Conservation (phyloP, 2,888 invertebrate species). For the Microplitis manilae region DNA sequence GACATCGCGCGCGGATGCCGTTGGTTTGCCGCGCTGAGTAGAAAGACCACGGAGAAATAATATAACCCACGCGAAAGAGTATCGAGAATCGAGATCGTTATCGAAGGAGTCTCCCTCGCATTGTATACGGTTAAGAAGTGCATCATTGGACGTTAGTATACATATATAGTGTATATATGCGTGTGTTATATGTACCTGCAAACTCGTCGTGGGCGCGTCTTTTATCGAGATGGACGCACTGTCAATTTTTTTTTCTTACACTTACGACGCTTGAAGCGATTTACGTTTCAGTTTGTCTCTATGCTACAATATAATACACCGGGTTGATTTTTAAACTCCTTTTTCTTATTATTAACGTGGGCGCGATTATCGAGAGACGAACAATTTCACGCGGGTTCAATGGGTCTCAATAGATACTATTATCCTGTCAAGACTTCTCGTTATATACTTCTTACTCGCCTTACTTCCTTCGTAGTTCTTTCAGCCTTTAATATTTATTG, state of each 20-base stretch:
- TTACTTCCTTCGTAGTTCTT: background rate
- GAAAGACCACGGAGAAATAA: slow-evolving; percentile 8
- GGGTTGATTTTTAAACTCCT: slow-evolving; percentile 1
- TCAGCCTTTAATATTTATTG: slow-evolving; percentile 5
- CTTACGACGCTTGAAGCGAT: slow-evolving; percentile 20
- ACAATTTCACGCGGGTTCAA: slow-evolving; percentile 20
- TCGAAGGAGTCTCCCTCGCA: slow-evolving; percentile 52
- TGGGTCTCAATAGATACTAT: slow-evolving; percentile 19
- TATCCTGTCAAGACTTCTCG: slow-evolving; percentile 21
- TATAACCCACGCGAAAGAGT: slow-evolving; percentile 47
- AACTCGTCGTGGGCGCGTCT: slow-evolving; percentile 50
- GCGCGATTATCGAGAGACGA: slow-evolving; percentile 21
- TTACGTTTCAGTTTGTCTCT: slow-evolving; percentile 7
- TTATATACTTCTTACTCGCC: slow-evolving; percentile 6
- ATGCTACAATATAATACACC: background rate
- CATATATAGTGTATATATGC: slow-evolving; percentile 10
- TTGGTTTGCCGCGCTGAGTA: slow-evolving; percentile 6
- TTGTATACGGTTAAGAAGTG: slow-evolving; percentile 44
- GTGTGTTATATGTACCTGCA: slow-evolving; percentile 40
- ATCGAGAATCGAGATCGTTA: slow-evolving; percentile 55
- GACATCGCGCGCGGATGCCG: slow-evolving; percentile 24
- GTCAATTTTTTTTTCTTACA: slow-evolving; percentile 35
- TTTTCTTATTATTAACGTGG: slow-evolving; percentile 6
- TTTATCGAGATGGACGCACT: slow-evolving; percentile 48
- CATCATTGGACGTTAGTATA: slow-evolving; percentile 17